Evolutionary conservation across 2,888 invertebrate genomes (phyloP).

Genomic region (Pyrrhosoma nymphula): DNA sequence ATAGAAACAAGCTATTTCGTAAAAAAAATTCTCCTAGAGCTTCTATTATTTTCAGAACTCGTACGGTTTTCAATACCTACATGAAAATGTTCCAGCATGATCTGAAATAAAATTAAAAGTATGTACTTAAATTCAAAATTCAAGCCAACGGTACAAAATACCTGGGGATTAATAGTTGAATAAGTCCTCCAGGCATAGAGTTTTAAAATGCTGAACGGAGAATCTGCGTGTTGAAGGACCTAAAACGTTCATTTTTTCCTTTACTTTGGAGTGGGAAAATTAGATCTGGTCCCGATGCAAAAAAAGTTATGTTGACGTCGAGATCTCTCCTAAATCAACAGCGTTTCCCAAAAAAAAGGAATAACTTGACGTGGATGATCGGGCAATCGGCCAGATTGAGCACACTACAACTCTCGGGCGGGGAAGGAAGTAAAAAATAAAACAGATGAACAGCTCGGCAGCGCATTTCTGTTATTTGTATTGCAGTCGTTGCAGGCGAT

Average conservation of each 20-base stretch:
- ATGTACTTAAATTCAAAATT: neutral
- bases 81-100: too few species aligned
- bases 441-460: neutral
- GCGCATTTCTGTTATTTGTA: constrained; percentile 10
- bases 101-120: too few species aligned
- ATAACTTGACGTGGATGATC: neutral
- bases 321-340: constrained; percentile 4
- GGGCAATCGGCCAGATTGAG: neutral
- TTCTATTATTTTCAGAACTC: too few species aligned
- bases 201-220: neutral
- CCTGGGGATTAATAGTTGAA: neutral
- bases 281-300: neutral
- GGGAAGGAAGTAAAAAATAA: neutral
- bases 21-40: too few species aligned
- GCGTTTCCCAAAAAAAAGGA: neutral
- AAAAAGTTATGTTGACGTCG: neutral
- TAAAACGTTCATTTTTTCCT: neutral
- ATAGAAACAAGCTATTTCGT: too few species aligned
- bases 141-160: neutral
- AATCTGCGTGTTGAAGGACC: neutral
- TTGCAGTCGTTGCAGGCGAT: neutral
- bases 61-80: too few species aligned
- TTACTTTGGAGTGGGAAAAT: neutral
- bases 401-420: neutral
- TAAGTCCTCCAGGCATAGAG: neutral